Evolutionary conservation across 2,797 vertebrate genomes (phyloP).

Genomic region (Halcyon smyrnensis): DNA sequence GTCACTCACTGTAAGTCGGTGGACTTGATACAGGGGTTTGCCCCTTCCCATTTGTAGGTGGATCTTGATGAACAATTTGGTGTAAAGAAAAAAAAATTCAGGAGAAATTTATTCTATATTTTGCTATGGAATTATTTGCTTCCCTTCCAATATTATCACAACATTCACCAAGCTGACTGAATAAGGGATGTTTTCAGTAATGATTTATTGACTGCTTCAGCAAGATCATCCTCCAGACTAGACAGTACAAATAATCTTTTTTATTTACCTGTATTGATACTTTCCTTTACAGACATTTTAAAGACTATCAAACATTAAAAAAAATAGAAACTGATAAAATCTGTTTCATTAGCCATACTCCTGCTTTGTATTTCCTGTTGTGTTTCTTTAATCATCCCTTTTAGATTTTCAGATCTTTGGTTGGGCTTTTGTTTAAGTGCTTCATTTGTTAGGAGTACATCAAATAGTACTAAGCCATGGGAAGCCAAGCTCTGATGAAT

Average conservation of each 20-base stretch:
- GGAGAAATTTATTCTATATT: not conserved
- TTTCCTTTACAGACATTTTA: not conserved
- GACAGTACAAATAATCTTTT: not conserved
- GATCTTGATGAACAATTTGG: not conserved
- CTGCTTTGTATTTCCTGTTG: not conserved
- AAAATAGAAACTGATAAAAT: not conserved
- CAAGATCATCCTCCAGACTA: not conserved
- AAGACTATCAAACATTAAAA: not conserved
- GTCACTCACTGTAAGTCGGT: not conserved
- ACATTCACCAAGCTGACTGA: not conserved
- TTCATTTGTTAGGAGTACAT: not conserved
- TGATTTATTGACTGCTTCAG: not conserved
- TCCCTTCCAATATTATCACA: not conserved
- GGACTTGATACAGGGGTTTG: not conserved
- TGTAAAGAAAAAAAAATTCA: not conserved
- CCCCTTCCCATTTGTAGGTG: not conserved
- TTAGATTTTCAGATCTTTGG: not conserved
- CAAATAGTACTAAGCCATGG: not conserved
- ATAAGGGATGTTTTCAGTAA: not conserved
- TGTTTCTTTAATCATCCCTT: not conserved
- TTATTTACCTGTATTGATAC: not conserved
- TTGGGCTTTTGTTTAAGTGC: not conserved
- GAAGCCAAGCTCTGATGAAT: not conserved
- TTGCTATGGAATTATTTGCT: not conserved
- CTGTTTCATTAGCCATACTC: not conserved